These are phyloP conservation scores for Alviniconcha strummeri DNA, from an alignment of 2,888 invertebrate species.

Conservation along the genomic window DNA sequence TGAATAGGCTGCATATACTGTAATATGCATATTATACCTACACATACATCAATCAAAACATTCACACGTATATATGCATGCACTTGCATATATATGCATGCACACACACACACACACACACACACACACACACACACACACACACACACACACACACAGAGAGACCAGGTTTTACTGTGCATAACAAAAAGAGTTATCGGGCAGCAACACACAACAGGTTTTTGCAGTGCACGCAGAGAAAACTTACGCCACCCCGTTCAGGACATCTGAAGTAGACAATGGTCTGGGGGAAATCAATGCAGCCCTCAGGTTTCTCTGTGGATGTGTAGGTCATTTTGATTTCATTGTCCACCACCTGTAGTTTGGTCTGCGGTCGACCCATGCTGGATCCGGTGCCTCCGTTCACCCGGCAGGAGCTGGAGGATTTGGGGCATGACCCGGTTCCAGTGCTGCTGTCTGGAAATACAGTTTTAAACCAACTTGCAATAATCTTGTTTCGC, in stretches of 20 bases:
- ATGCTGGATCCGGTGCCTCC: constrained; percentile 37
- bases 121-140: not conserved
- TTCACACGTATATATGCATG: not conserved
- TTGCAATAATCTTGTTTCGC: not conserved
- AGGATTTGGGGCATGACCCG: constrained; percentile 48
- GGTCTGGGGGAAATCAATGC: constrained; percentile 53
- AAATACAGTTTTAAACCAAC: not conserved
- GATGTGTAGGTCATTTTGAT: constrained; percentile 50
- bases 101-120: not conserved
- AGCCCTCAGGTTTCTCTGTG: constrained; percentile 42
- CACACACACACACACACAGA: not conserved
- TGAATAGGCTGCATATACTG: not conserved
- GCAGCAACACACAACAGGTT: too few relatives aligned
- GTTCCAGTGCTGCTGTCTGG: constrained; percentile 29
- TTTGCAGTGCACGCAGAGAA: not conserved
- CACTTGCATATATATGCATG: not conserved
- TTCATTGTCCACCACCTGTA: constrained; percentile 45
- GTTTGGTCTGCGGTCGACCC: constrained; percentile 44
- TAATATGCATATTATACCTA: not conserved
- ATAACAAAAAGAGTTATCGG: too few relatives aligned
- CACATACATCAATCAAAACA: not conserved
- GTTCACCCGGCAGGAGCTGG: constrained; percentile 50
- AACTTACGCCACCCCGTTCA: constrained; percentile 58
- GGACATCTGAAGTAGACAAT: constrained; percentile 66
- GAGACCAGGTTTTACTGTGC: too few relatives aligned